phyloP scores from a whole-genome alignment of 2,888 invertebrate species.

The Drosophila tripunctata region DNA sequence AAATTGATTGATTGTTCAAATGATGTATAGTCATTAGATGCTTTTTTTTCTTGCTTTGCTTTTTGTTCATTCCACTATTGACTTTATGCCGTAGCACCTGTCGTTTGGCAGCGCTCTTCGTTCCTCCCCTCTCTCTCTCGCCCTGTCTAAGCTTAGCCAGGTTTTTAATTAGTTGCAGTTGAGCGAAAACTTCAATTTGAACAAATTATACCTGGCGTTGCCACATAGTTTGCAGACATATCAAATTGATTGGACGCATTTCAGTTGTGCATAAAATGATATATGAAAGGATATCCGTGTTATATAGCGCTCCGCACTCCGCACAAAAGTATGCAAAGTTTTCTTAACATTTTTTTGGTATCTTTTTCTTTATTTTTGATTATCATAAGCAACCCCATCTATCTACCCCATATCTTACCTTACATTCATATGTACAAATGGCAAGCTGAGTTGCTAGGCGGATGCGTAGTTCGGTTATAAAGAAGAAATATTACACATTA shows the following conservation, averaged over 20 bases:
- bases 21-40: constrained; percentile 80
- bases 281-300: constrained; percentile 69
- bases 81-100: constrained; percentile 35
- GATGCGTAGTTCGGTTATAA: constrained; percentile 80
- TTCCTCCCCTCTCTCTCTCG: not conserved
- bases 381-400: constrained; percentile 55
- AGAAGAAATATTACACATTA: constrained; percentile 84
- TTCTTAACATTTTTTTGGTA: constrained; percentile 14
- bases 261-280: constrained; percentile 49
- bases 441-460: constrained; percentile 52
- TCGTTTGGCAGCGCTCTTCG: constrained; percentile 1
- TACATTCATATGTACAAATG: too few species aligned
- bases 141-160: constrained; percentile 6
- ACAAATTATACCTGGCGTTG: not conserved
- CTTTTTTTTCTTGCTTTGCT: constrained; percentile 21
- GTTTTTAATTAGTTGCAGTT: constrained; percentile 75
- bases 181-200: constrained; percentile 54
- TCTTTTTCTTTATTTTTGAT: constrained; percentile 34
- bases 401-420: not conserved
- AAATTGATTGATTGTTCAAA: constrained; percentile 83
- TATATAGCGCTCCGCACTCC: constrained; percentile 48
- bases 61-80: constrained; percentile 5
- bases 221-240: constrained; percentile 13
- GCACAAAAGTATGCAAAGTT: constrained; percentile 58
- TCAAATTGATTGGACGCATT: constrained; percentile 56